These are phyloP conservation scores for Torymus auratus DNA, from an alignment of 2,888 invertebrate species.

Conservation along the genomic window DNA sequence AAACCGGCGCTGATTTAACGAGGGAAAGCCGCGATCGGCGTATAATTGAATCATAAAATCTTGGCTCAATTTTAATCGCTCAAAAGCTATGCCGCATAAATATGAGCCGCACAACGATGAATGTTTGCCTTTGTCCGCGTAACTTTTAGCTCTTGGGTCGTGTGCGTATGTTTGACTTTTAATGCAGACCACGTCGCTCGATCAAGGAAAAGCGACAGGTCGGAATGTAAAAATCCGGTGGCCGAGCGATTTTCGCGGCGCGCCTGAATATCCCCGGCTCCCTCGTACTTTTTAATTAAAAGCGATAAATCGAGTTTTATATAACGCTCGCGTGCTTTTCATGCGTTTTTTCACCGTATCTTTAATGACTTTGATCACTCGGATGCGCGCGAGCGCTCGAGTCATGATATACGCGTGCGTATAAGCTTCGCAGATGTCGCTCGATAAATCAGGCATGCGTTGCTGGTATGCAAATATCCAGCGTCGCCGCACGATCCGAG, in stretches of 20 bases:
- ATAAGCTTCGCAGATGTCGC: slow-evolving; percentile 59
- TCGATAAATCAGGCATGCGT: slow-evolving; percentile 65
- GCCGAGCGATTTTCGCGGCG: slow-evolving; percentile 25
- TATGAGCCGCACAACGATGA: not conserved
- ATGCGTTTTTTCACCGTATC: slow-evolving; percentile 19
- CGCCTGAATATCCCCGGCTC: not conserved
- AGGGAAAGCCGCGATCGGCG: slow-evolving; percentile 13
- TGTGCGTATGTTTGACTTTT: not conserved
- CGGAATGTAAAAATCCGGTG: slow-evolving; percentile 23
- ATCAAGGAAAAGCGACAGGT: slow-evolving; percentile 9
- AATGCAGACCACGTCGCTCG: not conserved
- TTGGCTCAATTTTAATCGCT: slow-evolving; percentile 26
- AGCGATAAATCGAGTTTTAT: slow-evolving; percentile 58
- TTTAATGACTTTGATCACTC: slow-evolving; percentile 64
- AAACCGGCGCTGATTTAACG: not conserved
- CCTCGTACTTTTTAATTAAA: slow-evolving; percentile 50
- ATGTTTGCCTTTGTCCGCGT: slow-evolving; percentile 10
- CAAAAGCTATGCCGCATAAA: not conserved
- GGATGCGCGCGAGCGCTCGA: slow-evolving; percentile 9
- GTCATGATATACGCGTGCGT: slow-evolving; percentile 11
- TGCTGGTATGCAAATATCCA: slow-evolving; percentile 67
- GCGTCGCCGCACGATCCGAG: slow-evolving; percentile 43
- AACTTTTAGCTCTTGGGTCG: not conserved
- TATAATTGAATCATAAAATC: slow-evolving; percentile 49
- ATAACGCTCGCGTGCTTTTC: slow-evolving; percentile 29